These are phyloP conservation scores for Eristalis intricaria DNA, from an alignment of 2,888 invertebrate species.

Conservation along the genomic window DNA sequence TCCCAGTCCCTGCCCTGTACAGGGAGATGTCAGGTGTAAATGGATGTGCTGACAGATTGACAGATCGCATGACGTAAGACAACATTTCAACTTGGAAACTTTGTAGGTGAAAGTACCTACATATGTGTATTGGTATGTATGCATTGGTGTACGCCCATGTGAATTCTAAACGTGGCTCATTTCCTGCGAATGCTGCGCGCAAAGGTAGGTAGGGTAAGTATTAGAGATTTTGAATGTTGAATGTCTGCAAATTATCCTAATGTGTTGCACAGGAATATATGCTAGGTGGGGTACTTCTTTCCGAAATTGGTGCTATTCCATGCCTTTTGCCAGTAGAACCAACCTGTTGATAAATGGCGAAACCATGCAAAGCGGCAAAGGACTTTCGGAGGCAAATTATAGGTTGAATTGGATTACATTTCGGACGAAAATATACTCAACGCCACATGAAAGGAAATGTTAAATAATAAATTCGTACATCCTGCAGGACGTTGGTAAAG, in stretches of 20 bases:
- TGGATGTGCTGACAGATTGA: slow-evolving; percentile 23
- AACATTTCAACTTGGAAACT: slow-evolving; percentile 22
- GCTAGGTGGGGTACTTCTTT: background rate
- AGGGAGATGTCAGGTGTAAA: slow-evolving; percentile 15
- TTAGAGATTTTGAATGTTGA: background rate
- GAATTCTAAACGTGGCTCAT: background rate
- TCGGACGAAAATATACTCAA: background rate
- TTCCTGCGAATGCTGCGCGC: background rate
- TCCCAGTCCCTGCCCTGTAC: background rate
- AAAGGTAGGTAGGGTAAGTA: background rate
- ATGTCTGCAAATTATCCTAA: background rate
- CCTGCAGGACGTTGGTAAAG: background rate
- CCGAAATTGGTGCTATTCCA: background rate
- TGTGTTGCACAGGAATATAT: background rate
- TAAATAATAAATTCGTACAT: background rate
- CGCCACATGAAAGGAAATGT: background rate
- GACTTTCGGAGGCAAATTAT: background rate
- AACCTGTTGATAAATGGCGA: background rate
- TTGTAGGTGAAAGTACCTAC: background rate
- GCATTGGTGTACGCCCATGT: background rate
- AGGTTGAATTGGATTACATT: background rate
- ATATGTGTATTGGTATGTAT: background rate
- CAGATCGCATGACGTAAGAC: slow-evolving; percentile 27
- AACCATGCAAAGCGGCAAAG: background rate
- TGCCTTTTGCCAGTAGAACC: background rate